Percentiles rank a stretch among this genome's conserved stretches.
Conservation (phyloP, 2,113 vertebrate genomes). For the Vimba vimba region DNA sequence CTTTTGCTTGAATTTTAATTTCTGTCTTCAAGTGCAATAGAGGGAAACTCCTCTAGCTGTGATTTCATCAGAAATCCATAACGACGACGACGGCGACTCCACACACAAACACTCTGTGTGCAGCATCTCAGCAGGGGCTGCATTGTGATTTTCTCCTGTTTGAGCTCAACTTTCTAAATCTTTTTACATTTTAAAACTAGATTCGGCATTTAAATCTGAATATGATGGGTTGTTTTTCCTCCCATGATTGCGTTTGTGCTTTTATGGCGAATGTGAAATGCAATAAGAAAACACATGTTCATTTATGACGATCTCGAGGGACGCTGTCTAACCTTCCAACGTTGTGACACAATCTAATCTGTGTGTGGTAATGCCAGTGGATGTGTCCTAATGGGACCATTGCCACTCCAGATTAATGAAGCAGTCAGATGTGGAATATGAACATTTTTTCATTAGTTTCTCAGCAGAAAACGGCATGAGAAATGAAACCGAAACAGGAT, state of each 20-base stretch:
- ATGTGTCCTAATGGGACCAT: slow-evolving; percentile 74
- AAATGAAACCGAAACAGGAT: slow-evolving; percentile 22
- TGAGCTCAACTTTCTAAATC: slow-evolving; percentile 22
- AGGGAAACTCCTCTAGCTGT: slow-evolving; percentile 25
- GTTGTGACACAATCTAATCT: slow-evolving; percentile 74
- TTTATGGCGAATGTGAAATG: slow-evolving; percentile 58
- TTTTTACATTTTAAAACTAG: background rate
- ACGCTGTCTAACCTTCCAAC: slow-evolving; percentile 60
- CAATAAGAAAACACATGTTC: slow-evolving; percentile 77
- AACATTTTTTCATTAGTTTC: slow-evolving; percentile 68
- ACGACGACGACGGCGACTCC: background rate
- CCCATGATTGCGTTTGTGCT: slow-evolving; percentile 9
- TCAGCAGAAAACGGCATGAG: slow-evolving; percentile 25
- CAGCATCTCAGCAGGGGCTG: slow-evolving; percentile 3
- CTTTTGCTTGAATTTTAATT: slow-evolving; percentile 36
- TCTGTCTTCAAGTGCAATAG: slow-evolving; percentile 25
- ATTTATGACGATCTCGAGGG: slow-evolving; percentile 69
- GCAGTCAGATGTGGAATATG: slow-evolving; percentile 73
- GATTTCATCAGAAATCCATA: slow-evolving; percentile 44
- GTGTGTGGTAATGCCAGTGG: slow-evolving; percentile 71
- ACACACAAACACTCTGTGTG: background rate
- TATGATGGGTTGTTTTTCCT: slow-evolving; percentile 7
- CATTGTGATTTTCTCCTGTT: slow-evolving; percentile 26
- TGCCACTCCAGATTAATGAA: slow-evolving; percentile 72
- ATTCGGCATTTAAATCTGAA: slow-evolving; percentile 36